Base-by-base conservation (phyloP, 2,888 invertebrate species). In the Choreutis nemorana region DNA sequence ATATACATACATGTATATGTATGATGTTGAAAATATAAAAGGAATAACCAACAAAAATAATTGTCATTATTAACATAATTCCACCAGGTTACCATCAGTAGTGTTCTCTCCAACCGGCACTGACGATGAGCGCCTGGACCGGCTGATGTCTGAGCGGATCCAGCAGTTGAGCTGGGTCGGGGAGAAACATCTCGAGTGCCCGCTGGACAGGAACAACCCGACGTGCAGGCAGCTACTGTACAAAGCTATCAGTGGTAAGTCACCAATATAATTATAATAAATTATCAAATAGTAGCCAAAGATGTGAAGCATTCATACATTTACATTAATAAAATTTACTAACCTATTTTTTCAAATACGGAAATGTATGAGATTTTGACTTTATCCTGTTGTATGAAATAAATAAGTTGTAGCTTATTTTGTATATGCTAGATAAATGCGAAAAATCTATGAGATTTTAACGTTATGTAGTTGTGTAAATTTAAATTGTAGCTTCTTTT, bases 81-180 rank as follows among this genome's bases (percentile, higher is more conserved):
- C 2, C 6, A 5, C 25, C 41, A 77, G 77, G 23, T 28, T 71
- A 5, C 72, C 75, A 5, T 70, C 67, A 2, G 58, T 77, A 30
- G 70, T 98, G 23, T 98, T 98, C 66, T 95, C 95, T 40, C 94
- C 96, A 1, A 83, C 84, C 28, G 89, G 90, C 21, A 94, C 94
- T 1, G 87, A 87, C 22, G 97, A 98, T 55, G 97, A 97, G 73
- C 95, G 97, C 41, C 89, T 90, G 48, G 99, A 99, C 81, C 84
- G 97, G 21, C 86, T 86, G 23, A 87, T 98, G 55, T 97, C 98
- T 50, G 91, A 90, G 41, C 87, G 97, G 33, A 98, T 99, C 48
- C 87, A 98, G 26, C 92, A 94, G 56, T 79, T 99, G 31, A 92
- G 94, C 64, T 99, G 99, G 99, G 93, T 99, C 5, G 94, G 94